phyloP scores from a whole-genome alignment of 2,888 invertebrate genomes.

The Nipponacmea schrenckii region DNA sequence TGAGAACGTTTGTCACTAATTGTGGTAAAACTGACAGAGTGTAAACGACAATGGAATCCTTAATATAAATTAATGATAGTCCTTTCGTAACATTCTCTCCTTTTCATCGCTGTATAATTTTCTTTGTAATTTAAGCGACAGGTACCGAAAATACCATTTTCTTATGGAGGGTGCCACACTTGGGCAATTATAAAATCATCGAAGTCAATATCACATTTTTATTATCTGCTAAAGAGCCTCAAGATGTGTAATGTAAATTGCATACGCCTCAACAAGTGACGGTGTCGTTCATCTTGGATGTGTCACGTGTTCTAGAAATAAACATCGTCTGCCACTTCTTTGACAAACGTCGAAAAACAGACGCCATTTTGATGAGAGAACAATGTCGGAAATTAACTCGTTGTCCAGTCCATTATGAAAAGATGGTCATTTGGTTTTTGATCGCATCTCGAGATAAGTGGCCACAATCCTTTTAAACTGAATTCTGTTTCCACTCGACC shows the following conservation, averaged over 20 bases:
- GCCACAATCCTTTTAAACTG: too few relatives aligned
- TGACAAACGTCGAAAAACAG: constrained; percentile 4
- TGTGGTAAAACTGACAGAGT: too few relatives aligned
- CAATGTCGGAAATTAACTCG: constrained; percentile 1
- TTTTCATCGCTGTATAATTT: too few relatives aligned
- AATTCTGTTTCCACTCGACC: neutral
- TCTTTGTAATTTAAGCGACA: too few relatives aligned
- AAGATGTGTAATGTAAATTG: constrained; percentile 4
- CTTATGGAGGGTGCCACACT: neutral
- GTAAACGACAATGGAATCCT: too few relatives aligned
- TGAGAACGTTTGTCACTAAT: too few relatives aligned
- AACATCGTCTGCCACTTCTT: constrained; percentile 5
- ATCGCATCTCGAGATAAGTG: neutral
- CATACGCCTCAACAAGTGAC: neutral
- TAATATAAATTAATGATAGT: too few relatives aligned
- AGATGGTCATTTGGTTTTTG: neutral
- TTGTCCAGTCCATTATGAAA: neutral
- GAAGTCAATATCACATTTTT: neutral
- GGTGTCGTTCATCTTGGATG: neutral
- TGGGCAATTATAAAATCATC: neutral
- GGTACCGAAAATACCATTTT: too few relatives aligned
- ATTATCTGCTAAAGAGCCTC: neutral
- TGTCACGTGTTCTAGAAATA: constrained; percentile 1
- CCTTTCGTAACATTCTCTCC: too few relatives aligned
- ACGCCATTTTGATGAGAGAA: neutral